Conservation (phyloP, 2,797 vertebrate genomes). For the Champsocephalus esox region DNA sequence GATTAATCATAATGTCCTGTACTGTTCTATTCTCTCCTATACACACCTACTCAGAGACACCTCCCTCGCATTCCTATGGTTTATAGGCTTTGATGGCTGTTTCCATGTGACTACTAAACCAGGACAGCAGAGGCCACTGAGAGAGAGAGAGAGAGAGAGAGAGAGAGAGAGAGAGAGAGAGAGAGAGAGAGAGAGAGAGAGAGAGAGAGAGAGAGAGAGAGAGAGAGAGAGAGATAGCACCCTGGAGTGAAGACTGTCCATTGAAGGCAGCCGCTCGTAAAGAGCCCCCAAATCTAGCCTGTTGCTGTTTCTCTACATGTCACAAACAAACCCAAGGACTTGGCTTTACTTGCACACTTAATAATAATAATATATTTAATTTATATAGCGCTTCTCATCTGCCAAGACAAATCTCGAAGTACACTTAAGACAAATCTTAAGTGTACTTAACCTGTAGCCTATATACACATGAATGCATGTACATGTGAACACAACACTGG, state of each 20-base stretch:
- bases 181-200: too few species aligned
- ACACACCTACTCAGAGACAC: slow-evolving; percentile 33
- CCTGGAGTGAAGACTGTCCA: slow-evolving; percentile 52
- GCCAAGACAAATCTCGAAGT: too few species aligned
- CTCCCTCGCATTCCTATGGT: slow-evolving; percentile 65
- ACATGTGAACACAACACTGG: slow-evolving; percentile 18
- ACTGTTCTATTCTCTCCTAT: slow-evolving; percentile 24
- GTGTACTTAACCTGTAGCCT: neutral
- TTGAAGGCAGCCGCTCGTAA: slow-evolving; percentile 46
- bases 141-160: neutral
- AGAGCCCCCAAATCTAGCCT: slow-evolving; percentile 41
- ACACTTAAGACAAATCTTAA: too few species aligned
- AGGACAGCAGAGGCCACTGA: too few species aligned
- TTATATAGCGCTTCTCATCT: too few species aligned
- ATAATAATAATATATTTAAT: too few species aligned
- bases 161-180: slow-evolving; percentile 4
- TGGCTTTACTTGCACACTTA: slow-evolving; percentile 24
- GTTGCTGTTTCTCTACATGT: slow-evolving; percentile 47
- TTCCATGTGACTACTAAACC: slow-evolving; percentile 47
- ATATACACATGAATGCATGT: slow-evolving; percentile 5
- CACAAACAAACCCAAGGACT: slow-evolving; percentile 17
- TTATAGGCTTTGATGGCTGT: slow-evolving; percentile 72
- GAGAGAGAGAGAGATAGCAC: slow-evolving; percentile 4
- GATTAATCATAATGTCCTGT: slow-evolving; percentile 9
- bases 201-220: too few species aligned